Evolutionary conservation across 2,888 invertebrate genomes (phyloP).

Genomic region (Synergus umbraculus): DNA sequence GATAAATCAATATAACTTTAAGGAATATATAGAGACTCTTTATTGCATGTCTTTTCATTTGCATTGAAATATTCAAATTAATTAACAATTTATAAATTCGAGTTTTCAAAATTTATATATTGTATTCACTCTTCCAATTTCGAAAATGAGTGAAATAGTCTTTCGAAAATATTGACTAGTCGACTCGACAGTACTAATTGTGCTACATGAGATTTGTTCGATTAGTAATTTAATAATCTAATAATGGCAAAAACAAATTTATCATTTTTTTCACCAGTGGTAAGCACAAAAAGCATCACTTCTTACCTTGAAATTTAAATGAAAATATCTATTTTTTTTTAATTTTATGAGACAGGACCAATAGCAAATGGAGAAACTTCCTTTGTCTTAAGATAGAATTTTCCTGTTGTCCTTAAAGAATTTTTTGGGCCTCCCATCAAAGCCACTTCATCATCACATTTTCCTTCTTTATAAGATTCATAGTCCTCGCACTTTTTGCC

Average conservation of each 20-base stretch:
- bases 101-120: not conserved
- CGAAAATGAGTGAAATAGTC: not conserved
- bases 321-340: not conserved
- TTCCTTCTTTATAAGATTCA: conserved; percentile 42
- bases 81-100: not conserved
- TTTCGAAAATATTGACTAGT: no score
- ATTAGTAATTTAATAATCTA: not conserved
- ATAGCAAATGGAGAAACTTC: conserved; percentile 38
- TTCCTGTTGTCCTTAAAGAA: conserved; percentile 13
- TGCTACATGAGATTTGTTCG: not conserved
- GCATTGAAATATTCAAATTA: not conserved
- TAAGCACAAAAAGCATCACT: not conserved
- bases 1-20: conserved; percentile 9
- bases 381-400: conserved; percentile 47
- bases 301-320: not conserved
- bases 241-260: not conserved
- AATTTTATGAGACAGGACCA: conserved; percentile 30
- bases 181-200: not conserved
- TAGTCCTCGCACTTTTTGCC: conserved; percentile 52
- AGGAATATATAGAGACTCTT: not conserved
- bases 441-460: conserved; percentile 40
- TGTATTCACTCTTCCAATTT: not conserved
- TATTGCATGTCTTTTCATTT: conserved; percentile 1
- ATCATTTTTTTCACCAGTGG: not conserved
- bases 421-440: conserved; percentile 41